Conservation (phyloP, 2,888 invertebrate species). For the Drosophila greeni region DNA sequence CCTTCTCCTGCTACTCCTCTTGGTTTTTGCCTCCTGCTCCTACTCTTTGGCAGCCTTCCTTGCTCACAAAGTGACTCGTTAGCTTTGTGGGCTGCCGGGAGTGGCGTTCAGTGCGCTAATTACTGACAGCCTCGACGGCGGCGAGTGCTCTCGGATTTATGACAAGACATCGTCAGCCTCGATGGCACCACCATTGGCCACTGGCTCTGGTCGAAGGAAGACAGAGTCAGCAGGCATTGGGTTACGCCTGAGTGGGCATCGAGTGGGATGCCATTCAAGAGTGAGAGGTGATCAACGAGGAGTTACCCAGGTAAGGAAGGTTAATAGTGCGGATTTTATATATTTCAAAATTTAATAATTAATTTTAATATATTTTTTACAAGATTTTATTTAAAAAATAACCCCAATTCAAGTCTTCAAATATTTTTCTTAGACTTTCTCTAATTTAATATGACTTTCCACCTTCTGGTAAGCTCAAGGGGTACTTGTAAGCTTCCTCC, state of each 20-base stretch:
- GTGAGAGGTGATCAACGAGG: not conserved
- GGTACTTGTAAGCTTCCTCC: not conserved
- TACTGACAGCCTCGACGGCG: conserved; percentile 61
- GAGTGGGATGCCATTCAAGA: conserved; percentile 8
- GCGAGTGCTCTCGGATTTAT: conserved; percentile 64
- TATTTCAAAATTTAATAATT: too few species aligned
- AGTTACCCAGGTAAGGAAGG: not conserved
- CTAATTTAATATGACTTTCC: not conserved
- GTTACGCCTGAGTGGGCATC: conserved; percentile 39
- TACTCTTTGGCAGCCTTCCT: conserved; percentile 17
- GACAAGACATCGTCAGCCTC: conserved; percentile 62
- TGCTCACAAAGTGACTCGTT: conserved; percentile 70
- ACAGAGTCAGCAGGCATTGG: conserved; percentile 8
- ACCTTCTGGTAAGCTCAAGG: not conserved
- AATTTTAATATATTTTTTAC: too few species aligned
- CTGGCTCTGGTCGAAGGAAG: conserved; percentile 1
- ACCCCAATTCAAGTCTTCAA: not conserved
- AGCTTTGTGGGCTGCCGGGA: conserved; percentile 54
- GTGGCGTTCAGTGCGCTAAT: conserved; percentile 57
- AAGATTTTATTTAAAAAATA: not conserved
- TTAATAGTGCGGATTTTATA: accelerated
- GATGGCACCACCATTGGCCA: conserved; percentile 40
- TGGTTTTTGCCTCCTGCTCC: not conserved
- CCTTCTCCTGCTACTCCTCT: not conserved
- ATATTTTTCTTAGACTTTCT: too few species aligned